Percentiles rank a stretch among this genome's conserved stretches.
Evolutionary conservation across 2,888 invertebrate genomes (phyloP).

Genomic region (Serrognathus titanus): DNA sequence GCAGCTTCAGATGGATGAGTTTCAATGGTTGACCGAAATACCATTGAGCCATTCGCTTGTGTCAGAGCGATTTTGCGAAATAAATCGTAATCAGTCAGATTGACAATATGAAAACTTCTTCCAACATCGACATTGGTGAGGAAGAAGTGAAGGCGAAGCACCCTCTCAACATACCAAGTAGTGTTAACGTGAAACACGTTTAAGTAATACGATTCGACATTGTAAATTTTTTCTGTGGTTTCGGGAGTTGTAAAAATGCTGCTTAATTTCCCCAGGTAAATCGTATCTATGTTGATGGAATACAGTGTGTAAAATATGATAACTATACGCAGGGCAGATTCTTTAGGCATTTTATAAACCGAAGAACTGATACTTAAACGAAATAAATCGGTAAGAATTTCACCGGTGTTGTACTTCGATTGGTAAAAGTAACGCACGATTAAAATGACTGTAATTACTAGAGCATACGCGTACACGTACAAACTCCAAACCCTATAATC

Average conservation of each 20-base stretch:
- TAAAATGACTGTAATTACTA: slow-evolving; percentile 1
- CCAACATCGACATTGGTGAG: slow-evolving; percentile 9
- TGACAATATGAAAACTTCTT: slow-evolving; percentile 8
- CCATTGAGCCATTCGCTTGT: slow-evolving; percentile 10
- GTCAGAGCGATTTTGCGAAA: slow-evolving; percentile 13
- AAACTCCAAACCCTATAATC: slow-evolving; percentile 18
- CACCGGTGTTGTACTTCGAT: slow-evolving; percentile 1
- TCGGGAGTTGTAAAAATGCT: slow-evolving; percentile 23
- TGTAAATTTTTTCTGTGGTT: slow-evolving; percentile 7
- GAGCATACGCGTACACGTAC: not conserved
- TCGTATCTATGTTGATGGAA: slow-evolving; percentile 22
- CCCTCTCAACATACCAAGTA: slow-evolving; percentile 9
- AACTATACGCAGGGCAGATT: slow-evolving; percentile 16
- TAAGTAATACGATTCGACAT: slow-evolving; percentile 12
- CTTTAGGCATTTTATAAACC: slow-evolving; percentile 2
- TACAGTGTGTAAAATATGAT: slow-evolving; percentile 22
- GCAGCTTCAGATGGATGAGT: slow-evolving; percentile 17
- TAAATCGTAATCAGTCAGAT: slow-evolving; percentile 13
- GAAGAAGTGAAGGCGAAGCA: slow-evolving; percentile 5
- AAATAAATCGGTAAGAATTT: slow-evolving; percentile 15
- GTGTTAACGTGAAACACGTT: slow-evolving; percentile 11
- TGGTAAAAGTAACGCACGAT: slow-evolving; percentile 1
- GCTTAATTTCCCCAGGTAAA: slow-evolving; percentile 28
- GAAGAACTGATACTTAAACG: slow-evolving; percentile 15
- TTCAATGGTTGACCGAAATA: slow-evolving; percentile 16